Percentiles rank a stretch among this genome's conserved stretches.
Conservation (phyloP, 2,888 invertebrate genomes). For the Cerastoderma edule region DNA sequence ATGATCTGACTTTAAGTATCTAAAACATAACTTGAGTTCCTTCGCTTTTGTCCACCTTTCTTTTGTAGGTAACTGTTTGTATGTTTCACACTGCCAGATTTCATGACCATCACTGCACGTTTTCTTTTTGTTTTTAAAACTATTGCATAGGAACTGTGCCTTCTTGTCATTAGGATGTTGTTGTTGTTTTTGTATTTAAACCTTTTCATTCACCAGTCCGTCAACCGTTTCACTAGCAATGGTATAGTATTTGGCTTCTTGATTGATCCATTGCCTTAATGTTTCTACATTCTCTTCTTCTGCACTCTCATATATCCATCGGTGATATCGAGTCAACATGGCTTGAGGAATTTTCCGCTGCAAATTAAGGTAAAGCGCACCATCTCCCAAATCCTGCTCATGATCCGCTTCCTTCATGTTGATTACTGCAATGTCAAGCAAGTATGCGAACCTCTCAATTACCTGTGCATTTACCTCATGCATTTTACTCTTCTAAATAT, state of each 20-base stretch:
- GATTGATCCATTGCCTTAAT: slow-evolving; percentile 1
- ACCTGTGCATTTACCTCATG: not conserved
- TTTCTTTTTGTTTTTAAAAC: not conserved
- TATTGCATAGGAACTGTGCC: not conserved
- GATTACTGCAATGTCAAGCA: slow-evolving; percentile 5
- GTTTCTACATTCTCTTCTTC: slow-evolving; percentile 21
- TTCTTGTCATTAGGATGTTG: not conserved
- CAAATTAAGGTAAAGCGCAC: not conserved
- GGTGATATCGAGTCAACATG: slow-evolving; percentile 28
- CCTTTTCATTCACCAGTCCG: not conserved
- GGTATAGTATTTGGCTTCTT: slow-evolving; percentile 32
- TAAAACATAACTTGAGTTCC: slow-evolving; percentile 19
- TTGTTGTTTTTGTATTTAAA: not conserved
- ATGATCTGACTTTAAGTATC: slow-evolving; percentile 30
- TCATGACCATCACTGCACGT: slow-evolving; percentile 8
- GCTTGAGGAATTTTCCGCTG: slow-evolving; percentile 20
- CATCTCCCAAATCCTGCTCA: not conserved
- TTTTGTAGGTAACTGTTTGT: not conserved
- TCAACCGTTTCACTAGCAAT: slow-evolving; percentile 15
- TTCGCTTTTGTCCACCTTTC: slow-evolving; percentile 24
- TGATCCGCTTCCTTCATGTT: slow-evolving; percentile 7
- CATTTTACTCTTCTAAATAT: slow-evolving; percentile 3
- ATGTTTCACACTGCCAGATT: slow-evolving; percentile 27
- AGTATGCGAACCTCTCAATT: not conserved
- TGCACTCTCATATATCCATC: slow-evolving; percentile 22